A percentile compares a stretch with the other conserved stretches of the same genome.
Evolutionary conservation across 1,140 invertebrate genomes (phyloP).

Genomic region (Apis florea): DNA sequence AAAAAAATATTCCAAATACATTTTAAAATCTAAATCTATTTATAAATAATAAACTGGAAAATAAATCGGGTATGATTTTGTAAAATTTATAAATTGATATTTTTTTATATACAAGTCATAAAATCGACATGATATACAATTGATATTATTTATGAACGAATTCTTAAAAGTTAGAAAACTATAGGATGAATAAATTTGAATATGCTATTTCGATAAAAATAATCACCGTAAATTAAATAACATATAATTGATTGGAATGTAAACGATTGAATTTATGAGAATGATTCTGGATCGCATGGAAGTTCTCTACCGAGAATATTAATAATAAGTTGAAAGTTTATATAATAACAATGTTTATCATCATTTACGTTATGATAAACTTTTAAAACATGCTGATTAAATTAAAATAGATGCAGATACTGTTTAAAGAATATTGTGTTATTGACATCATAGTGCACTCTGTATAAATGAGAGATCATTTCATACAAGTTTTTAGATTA

Average conservation of each 20-base stretch:
- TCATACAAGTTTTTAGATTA: not conserved
- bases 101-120: too few relatives aligned
- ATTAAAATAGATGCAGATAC: slow-evolving; percentile 54
- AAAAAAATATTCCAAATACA: too few relatives aligned
- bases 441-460: slow-evolving; percentile 56
- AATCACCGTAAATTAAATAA: not conserved
- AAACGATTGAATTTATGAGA: slow-evolving; percentile 36
- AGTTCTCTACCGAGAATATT: slow-evolving; percentile 61
- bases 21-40: too few relatives aligned
- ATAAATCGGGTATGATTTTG: too few relatives aligned
- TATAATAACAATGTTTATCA: slow-evolving; percentile 17
- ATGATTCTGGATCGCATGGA: slow-evolving; percentile 75
- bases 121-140: too few relatives aligned
- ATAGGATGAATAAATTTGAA: too few relatives aligned
- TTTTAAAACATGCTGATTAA: slow-evolving; percentile 51
- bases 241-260: not conserved
- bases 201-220: not conserved
- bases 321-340: slow-evolving; percentile 14
- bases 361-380: slow-evolving; percentile 18
- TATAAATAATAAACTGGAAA: too few relatives aligned
- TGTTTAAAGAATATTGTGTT: slow-evolving; percentile 61
- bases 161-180: too few relatives aligned
- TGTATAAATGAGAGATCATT: slow-evolving; percentile 14
- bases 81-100: too few relatives aligned
- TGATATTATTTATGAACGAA: too few relatives aligned